Percentiles rank a stretch among this genome's conserved stretches.
Conservation (phyloP, 92 coral and sea anemone species). For the Galaxea fascicularis region DNA sequence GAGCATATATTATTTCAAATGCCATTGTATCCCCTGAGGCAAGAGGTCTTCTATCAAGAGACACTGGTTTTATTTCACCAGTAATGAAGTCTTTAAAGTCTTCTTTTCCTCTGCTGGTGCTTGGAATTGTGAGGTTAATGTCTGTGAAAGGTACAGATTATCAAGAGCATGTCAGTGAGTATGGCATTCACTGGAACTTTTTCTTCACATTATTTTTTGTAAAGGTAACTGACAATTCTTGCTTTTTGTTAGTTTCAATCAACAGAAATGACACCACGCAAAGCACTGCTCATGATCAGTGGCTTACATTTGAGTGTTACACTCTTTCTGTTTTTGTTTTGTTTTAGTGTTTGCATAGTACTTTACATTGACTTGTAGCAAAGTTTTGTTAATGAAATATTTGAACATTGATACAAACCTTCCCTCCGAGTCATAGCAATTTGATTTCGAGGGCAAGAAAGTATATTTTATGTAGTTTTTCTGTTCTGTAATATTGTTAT, state of each 20-base stretch:
- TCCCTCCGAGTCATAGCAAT: too few species aligned
- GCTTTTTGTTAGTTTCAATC: neutral
- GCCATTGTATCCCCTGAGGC: conserved; percentile 94
- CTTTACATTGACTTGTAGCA: too few species aligned
- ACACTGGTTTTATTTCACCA: conserved; percentile 18
- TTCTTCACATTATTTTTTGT: conserved; percentile 89
- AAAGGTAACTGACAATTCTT: conserved; percentile 66
- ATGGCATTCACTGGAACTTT: conserved; percentile 98
- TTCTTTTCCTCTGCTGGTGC: conserved; percentile 79
- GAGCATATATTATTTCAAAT: conserved; percentile 93
- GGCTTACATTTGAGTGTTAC: too few species aligned
- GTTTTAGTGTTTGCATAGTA: too few species aligned
- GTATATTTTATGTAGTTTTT: too few species aligned
- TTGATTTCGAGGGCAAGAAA: too few species aligned
- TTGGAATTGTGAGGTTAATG: conserved; percentile 77
- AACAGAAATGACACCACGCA: too few species aligned
- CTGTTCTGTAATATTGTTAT: too few species aligned
- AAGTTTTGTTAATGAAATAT: too few species aligned
- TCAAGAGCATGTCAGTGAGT: conserved; percentile 94
- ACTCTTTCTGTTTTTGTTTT: too few species aligned
- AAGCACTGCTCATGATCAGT: too few species aligned
- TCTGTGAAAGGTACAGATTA: conserved; percentile 94
- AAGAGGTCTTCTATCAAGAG: conserved; percentile 43
- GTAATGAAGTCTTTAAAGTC: conserved; percentile 70
- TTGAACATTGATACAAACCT: too few species aligned